Evolutionary conservation across 1,140 invertebrate species (phyloP), one percentile per base, ranked within the genome.

Genomic region (Cylas formicarius): DNA sequence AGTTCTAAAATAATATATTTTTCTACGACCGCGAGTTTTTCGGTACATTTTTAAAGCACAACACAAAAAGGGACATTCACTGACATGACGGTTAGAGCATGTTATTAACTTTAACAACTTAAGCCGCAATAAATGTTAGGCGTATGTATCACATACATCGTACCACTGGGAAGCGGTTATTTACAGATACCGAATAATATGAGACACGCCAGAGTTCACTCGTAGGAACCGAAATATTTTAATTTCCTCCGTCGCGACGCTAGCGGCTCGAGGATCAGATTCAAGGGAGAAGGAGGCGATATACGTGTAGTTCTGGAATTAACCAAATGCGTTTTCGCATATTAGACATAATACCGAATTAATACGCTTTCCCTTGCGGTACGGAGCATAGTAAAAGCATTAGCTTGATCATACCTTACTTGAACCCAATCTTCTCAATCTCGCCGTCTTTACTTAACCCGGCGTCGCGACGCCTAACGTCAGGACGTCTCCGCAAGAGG

Each of bases 281-380:
- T 48, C n/a, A n/a, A n/a, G n/a, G n/a, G n/a, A n/a, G 20, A 44
- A 44, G 36, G 53, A 49, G 33, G 53, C 38, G 53, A n/a, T n/a
- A 45, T 55, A 56, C 57, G 57, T 61, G 59, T 61, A 57, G 60
- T 61, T 60, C 53, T 55, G 56, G 59, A 59, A 60, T 63, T 61
- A 62, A 35, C 58, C 61, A 61, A 64, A 58, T 64, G 62, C 62
- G 62, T 62, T 64, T 62, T 64, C 62, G 62, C 60, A 62, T 64
- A 64, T 64, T 62, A 64, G 55, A 57, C 59, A 60, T 61, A 64
- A 64, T 57, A 58, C 61, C 53, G 62, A 51, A 64, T 64, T 64
- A 64, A 64, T 62, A 56, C 60, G 53, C 50, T 53, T 40, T 60
- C 56, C 58, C 51, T 58, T 60, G 59, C 52, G 59, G 58, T 58